phyloP scores from a whole-genome alignment of 2,888 invertebrate genomes.

The Omphaloscelis lunosa region DNA sequence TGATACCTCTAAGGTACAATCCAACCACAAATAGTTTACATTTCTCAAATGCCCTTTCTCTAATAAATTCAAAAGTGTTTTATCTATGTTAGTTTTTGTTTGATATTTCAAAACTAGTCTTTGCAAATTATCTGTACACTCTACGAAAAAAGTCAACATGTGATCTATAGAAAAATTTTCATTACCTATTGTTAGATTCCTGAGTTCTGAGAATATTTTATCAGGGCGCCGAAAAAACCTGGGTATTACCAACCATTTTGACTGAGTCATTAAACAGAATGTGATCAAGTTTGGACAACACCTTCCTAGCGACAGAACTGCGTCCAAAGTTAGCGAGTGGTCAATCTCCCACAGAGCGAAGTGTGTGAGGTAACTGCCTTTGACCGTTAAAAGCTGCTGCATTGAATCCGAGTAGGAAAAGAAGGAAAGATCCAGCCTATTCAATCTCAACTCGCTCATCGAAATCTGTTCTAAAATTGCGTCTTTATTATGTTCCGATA shows the following conservation, averaged over 20 bases:
- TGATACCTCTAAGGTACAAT: constrained; percentile 86
- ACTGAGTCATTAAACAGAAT: constrained; percentile 86
- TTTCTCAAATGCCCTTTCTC: constrained; percentile 82
- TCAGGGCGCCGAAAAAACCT: constrained; percentile 77
- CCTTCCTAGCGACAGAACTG: constrained; percentile 81
- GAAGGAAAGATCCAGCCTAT: constrained; percentile 85
- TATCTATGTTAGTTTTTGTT: constrained; percentile 82
- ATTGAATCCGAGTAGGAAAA: constrained; percentile 85
- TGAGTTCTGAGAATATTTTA: constrained; percentile 82
- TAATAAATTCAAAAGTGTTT: constrained; percentile 79
- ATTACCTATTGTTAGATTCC: constrained; percentile 84
- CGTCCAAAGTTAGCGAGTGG: constrained; percentile 83
- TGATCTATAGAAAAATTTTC: constrained; percentile 84
- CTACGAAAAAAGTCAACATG: constrained; percentile 83
- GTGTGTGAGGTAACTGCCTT: constrained; percentile 85
- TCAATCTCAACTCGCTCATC: constrained; percentile 80
- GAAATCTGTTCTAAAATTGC: constrained; percentile 85
- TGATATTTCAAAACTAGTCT: constrained; percentile 86
- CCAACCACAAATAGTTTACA: constrained; percentile 84
- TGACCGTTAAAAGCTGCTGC: constrained; percentile 80
- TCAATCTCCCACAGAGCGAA: constrained; percentile 88
- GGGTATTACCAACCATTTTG: constrained; percentile 82
- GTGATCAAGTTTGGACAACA: constrained; percentile 85
- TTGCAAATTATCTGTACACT: constrained; percentile 82
- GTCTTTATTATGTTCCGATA: constrained; percentile 86